Evolutionary conservation across 2,888 invertebrate genomes (phyloP).

Genomic region (Caprella mutica): DNA sequence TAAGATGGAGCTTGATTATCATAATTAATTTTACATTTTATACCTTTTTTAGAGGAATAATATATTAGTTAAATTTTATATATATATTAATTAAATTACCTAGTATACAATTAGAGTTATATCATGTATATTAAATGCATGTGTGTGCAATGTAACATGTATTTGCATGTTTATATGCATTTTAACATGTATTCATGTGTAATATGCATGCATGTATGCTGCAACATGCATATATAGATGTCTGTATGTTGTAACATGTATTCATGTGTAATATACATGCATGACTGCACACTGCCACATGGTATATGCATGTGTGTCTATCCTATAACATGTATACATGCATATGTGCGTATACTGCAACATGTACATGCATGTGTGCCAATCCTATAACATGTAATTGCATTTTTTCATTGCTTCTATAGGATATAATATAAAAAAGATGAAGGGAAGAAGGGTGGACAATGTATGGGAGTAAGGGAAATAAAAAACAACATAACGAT

Average conservation of each 20-base stretch:
- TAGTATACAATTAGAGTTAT: background rate
- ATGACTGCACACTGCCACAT: too few relatives aligned
- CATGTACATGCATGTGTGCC: background rate
- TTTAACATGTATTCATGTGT: constrained; percentile 13
- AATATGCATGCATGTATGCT: constrained; percentile 15
- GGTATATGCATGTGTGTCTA: too few relatives aligned
- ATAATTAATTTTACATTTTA: background rate
- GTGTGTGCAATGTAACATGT: background rate
- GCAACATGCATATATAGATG: constrained; percentile 11
- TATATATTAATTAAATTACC: constrained; percentile 13
- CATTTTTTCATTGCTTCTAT: background rate
- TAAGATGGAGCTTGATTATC: background rate
- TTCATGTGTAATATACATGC: too few relatives aligned
- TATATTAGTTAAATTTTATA: background rate
- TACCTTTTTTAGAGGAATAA: background rate
- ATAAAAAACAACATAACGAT: too few relatives aligned
- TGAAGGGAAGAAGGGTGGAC: too few relatives aligned
- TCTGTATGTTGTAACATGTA: too few relatives aligned
- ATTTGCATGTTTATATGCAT: constrained; percentile 16
- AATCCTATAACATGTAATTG: background rate
- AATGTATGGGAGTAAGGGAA: too few relatives aligned
- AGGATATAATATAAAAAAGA: too few relatives aligned
- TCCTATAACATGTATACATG: constrained; percentile 4
- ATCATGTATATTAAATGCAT: background rate
- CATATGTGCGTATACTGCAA: constrained; percentile 1